phyloP scores from a whole-genome alignment of 2,888 invertebrate species.

The Macaria notata region DNA sequence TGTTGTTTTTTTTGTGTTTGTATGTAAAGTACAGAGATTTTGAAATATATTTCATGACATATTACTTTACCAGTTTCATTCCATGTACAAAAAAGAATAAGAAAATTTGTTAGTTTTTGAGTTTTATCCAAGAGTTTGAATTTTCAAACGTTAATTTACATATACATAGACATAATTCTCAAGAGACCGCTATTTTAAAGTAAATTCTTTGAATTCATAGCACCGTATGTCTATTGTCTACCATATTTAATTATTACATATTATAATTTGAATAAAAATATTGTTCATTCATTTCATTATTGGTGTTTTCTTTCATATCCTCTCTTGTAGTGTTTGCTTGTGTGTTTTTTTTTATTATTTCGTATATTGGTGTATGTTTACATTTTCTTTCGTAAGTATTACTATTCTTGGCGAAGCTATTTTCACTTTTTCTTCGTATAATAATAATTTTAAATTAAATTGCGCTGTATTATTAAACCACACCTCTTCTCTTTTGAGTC shows the following conservation, averaged over 20 bases:
- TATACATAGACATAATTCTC: not conserved
- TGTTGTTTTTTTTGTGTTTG: too few relatives aligned
- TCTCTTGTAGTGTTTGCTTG: conserved; percentile 31
- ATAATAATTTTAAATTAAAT: too few relatives aligned
- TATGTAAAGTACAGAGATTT: too few relatives aligned
- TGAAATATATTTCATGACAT: not conserved
- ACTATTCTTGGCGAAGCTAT: not conserved
- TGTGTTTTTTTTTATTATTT: conserved; percentile 14
- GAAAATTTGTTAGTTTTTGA: too few relatives aligned
- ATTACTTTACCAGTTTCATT: not conserved
- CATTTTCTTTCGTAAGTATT: not conserved
- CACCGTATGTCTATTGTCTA: conserved; percentile 12
- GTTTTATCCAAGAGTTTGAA: too few relatives aligned
- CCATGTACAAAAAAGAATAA: not conserved
- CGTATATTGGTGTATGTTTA: conserved; percentile 2
- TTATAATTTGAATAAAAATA: conserved; percentile 36
- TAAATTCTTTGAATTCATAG: not conserved
- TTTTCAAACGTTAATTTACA: too few relatives aligned
- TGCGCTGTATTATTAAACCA: too few relatives aligned
- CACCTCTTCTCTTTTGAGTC: too few relatives aligned
- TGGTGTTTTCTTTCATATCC: conserved; percentile 41
- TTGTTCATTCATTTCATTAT: conserved; percentile 38
- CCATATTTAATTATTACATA: conserved; percentile 18
- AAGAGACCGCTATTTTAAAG: conserved; percentile 3
- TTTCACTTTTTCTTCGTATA: not conserved